Base-by-base conservation (phyloP, 37 sponge, comb jelly and placozoan species). In the Eunapius fragilis region DNA sequence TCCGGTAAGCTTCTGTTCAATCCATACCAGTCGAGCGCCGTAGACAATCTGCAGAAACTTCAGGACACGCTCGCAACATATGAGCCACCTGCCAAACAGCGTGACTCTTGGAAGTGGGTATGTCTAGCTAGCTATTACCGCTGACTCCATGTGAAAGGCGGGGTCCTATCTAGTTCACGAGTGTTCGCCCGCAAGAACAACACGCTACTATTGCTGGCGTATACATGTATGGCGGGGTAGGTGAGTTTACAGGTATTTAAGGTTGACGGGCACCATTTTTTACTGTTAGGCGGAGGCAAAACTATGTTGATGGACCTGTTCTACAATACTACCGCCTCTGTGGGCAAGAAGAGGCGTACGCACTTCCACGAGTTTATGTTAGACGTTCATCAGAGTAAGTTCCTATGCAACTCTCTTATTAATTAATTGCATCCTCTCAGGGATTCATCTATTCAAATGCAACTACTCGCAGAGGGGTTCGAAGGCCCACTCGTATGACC, bases 241-340 rank as follows among this genome's bases (percentile, higher is more conserved):
- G 95, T 88, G 76, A 86, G 93, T 31, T 27, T 27, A 69, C 6
- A 17, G 3, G 11, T 31, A 12, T 2, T 35, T 7, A 31, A 24
- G 48, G 27, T 79, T 30, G 74, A n/a, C 0, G 35, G 38, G 37
- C 41, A 31, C 58, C 13, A 4, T 68, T 28, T n/a, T n/a, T 83
- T 9, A 37, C 58, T 7, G 19, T 1, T 86, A 94, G 95, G 97
- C 31, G 79, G 94, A 77, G 98, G 98, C 19, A 98, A 98, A 92
- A 98, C 98, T 23, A 98, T 98, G 98, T 37, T 98, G 75, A 98
- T 98, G 98, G 98, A 98, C 84, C 67, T 94, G 85, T 98, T 98
- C 86, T 98, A 85, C 77, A 76, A 91, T 25, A 75, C 74, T 26
- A 70, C 78, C 10, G 58, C 76, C 0, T 75, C 71, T 12, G 75